Percentiles rank a stretch among this genome's conserved stretches.
Evolutionary conservation across 2,888 invertebrate genomes (phyloP).

Genomic region (Asteroscopus sphinx): DNA sequence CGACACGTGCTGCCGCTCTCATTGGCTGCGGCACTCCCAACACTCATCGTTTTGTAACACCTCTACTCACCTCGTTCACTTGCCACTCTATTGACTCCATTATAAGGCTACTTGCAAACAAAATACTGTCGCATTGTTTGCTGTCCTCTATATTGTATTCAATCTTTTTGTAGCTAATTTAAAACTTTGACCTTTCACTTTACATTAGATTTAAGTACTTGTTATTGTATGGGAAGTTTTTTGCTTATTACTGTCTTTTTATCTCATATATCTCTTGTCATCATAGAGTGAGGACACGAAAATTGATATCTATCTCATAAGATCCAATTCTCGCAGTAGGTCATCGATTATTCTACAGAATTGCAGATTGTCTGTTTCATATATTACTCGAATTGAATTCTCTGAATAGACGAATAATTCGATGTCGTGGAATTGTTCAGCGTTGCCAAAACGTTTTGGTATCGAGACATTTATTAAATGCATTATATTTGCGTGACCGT

Average conservation of each 20-base stretch:
- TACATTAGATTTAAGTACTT: conserved; percentile 24
- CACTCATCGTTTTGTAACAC: conserved; percentile 66
- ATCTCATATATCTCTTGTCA: conserved; percentile 12
- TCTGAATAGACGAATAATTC: conserved; percentile 52
- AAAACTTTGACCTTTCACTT: conserved; percentile 50
- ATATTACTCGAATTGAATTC: conserved; percentile 46
- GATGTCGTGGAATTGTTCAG: conserved; percentile 57
- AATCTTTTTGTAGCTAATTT: conserved; percentile 48
- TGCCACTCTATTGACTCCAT: conserved; percentile 43
- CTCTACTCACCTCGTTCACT: conserved; percentile 50
- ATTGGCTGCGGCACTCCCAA: conserved; percentile 77
- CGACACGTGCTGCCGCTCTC: conserved; percentile 83
- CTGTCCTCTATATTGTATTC: conserved; percentile 38
- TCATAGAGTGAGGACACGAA: conserved; percentile 6
- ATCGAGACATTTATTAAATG: conserved; percentile 74
- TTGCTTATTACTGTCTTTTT: conserved; percentile 28
- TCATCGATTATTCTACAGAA: conserved; percentile 42
- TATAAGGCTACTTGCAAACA: conserved; percentile 51
- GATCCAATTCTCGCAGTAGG: conserved; percentile 30
- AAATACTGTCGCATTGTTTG: conserved; percentile 56
- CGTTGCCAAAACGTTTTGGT: conserved; percentile 73
- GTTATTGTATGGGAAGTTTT: conserved; percentile 33
- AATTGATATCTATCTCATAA: conserved; percentile 14
- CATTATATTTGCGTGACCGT: conserved; percentile 81
- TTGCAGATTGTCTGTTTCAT: conserved; percentile 40